These are phyloP conservation scores for Cataglyphis albicans DNA, from an alignment of 2,888 invertebrate species.

Conservation along the genomic window DNA sequence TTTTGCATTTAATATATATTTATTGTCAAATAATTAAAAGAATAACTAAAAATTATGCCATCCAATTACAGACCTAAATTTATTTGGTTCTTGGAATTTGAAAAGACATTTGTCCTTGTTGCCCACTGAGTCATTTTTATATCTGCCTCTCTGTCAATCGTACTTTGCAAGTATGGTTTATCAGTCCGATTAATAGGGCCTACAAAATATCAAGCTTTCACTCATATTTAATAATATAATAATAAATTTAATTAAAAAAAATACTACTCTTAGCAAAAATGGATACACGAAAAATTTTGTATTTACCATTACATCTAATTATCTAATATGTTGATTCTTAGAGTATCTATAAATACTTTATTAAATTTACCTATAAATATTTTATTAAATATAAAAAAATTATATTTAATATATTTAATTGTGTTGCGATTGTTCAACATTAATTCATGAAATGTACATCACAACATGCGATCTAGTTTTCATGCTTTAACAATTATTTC, in stretches of 20 bases:
- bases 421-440: not conserved
- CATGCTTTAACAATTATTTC: constrained; percentile 2
- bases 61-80: constrained; percentile 5
- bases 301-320: constrained; percentile 7
- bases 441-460: not conserved
- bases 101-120: constrained; percentile 71
- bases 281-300: not conserved
- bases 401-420: constrained; percentile 4
- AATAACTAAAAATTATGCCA: constrained; percentile 2
- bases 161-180: constrained; percentile 68
- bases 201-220: constrained; percentile 48
- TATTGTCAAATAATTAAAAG: not conserved
- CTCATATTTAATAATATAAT: not conserved
- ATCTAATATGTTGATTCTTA: not conserved
- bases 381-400: not conserved
- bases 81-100: constrained; percentile 58
- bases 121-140: constrained; percentile 74
- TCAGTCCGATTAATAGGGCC: constrained; percentile 52
- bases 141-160: constrained; percentile 66
- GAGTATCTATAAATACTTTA: not conserved
- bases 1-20: constrained; percentile 5
- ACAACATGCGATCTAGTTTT: constrained; percentile 22
- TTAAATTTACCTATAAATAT: not conserved
- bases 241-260: constrained; percentile 6
- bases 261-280: not conserved